Conservation (phyloP, 37 sponge, comb jelly and placozoan species). For the Chondrilla cf. caribensis region DNA sequence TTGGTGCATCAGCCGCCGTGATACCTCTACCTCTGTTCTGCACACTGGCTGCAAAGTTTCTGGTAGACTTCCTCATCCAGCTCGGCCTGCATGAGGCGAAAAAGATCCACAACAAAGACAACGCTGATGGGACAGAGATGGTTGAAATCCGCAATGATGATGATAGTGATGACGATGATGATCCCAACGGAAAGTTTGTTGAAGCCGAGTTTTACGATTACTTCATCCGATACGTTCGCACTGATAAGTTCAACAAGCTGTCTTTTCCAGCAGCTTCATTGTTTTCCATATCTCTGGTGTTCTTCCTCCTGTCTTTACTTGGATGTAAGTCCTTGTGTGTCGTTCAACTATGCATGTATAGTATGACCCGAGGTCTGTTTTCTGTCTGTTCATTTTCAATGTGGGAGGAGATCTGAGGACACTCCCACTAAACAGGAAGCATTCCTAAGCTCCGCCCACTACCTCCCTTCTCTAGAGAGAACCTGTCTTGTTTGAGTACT, state of each 20-base stretch:
- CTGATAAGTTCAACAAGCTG: neutral
- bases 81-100: conserved; percentile 1
- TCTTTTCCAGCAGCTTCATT: neutral
- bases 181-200: neutral
- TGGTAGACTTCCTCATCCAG: neutral
- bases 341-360: too few species aligned
- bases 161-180: neutral
- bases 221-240: neutral
- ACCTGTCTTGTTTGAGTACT: too few species aligned
- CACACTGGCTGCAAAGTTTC: neutral
- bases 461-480: too few species aligned
- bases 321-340: neutral
- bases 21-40: neutral
- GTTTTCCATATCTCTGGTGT: neutral
- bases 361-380: too few species aligned
- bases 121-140: conserved; percentile 1
- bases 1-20: neutral
- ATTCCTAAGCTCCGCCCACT: too few species aligned
- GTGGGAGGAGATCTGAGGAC: too few species aligned
- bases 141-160: neutral
- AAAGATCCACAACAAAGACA: neutral
- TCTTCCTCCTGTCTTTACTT: neutral
- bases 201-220: conserved; percentile 6
- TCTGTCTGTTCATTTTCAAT: too few species aligned
- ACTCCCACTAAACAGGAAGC: too few species aligned